Conservation (phyloP, 92 coral and sea anemone genomes). For the Phenganax marumi region DNA sequence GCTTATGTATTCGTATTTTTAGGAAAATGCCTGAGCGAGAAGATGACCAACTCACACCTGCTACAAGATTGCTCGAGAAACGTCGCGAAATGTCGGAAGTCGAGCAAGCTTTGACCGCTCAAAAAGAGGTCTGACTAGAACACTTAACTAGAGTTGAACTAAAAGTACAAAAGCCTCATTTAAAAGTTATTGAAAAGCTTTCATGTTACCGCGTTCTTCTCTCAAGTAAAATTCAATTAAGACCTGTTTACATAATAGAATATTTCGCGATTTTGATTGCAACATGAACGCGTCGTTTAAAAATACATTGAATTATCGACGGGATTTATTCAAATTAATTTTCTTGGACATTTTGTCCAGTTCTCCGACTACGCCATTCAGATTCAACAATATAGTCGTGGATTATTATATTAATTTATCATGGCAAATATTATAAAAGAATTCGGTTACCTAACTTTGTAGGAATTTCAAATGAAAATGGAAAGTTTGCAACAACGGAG, state of each 20-base stretch:
- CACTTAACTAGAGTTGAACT: neutral
- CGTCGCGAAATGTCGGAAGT: constrained; percentile 98
- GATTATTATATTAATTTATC: neutral
- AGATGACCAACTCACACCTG: constrained; percentile 97
- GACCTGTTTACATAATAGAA: too few relatives aligned
- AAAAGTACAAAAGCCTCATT: neutral
- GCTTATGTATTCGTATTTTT: constrained; percentile 19
- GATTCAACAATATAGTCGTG: neutral
- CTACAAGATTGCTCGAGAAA: constrained; percentile 94
- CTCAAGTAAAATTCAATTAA: too few relatives aligned
- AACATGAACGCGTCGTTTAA: too few relatives aligned
- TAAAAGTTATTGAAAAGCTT: too few relatives aligned
- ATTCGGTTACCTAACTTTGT: neutral
- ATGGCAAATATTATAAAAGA: neutral
- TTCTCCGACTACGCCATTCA: too few relatives aligned
- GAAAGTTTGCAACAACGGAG: constrained; percentile 97
- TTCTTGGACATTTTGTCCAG: too few relatives aligned
- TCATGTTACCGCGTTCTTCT: too few relatives aligned
- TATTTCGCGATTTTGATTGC: too few relatives aligned
- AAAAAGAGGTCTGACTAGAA: constrained; percentile 72
- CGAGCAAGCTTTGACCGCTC: constrained; percentile 96
- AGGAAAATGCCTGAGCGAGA: constrained; percentile 99
- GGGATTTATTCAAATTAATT: too few relatives aligned
- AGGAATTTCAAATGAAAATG: constrained; percentile 99
- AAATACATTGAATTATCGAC: too few relatives aligned